A percentile compares a stretch with the other conserved stretches of the same genome.
Evolutionary conservation across 1,140 invertebrate species (phyloP).

Genomic region (Eciton burchellii): DNA sequence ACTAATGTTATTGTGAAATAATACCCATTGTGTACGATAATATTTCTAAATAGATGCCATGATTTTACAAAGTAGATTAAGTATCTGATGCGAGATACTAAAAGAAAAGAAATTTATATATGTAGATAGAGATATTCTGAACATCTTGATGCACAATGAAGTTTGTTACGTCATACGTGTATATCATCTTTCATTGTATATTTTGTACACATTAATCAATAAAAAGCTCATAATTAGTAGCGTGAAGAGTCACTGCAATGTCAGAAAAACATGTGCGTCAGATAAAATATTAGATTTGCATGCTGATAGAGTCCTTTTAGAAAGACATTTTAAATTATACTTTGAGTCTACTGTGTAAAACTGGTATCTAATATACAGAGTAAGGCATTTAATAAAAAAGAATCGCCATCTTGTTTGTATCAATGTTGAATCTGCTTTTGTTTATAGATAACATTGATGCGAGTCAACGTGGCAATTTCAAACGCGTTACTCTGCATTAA

Average conservation of each 20-base stretch:
- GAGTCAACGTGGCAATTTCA: slow-evolving; percentile 24
- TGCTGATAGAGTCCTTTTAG: slow-evolving; percentile 8
- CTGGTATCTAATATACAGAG: slow-evolving; percentile 44
- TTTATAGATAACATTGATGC: neutral
- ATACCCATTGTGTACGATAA: slow-evolving; percentile 56
- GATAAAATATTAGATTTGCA: slow-evolving; percentile 34
- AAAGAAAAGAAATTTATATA: slow-evolving; percentile 43
- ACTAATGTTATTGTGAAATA: slow-evolving; percentile 53
- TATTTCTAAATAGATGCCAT: slow-evolving; percentile 64
- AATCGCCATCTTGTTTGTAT: slow-evolving; percentile 2
- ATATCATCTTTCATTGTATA: slow-evolving; percentile 45
- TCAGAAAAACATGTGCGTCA: slow-evolving; percentile 19
- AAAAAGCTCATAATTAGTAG: slow-evolving; percentile 29
- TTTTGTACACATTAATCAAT: slow-evolving; percentile 52
- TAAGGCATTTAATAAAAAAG: neutral
- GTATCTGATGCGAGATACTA: slow-evolving; percentile 30
- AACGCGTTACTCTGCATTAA: slow-evolving; percentile 27
- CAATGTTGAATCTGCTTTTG: neutral
- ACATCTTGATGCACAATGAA: slow-evolving; percentile 44
- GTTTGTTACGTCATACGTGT: slow-evolving; percentile 48
- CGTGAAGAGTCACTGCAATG: slow-evolving; percentile 5
- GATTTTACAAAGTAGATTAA: slow-evolving; percentile 60
- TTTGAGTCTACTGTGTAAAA: slow-evolving; percentile 58
- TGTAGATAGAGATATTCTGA: slow-evolving; percentile 34
- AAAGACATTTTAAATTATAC: neutral